Conservation (phyloP, 2,888 invertebrate genomes). For the Microctonus brassicae region DNA sequence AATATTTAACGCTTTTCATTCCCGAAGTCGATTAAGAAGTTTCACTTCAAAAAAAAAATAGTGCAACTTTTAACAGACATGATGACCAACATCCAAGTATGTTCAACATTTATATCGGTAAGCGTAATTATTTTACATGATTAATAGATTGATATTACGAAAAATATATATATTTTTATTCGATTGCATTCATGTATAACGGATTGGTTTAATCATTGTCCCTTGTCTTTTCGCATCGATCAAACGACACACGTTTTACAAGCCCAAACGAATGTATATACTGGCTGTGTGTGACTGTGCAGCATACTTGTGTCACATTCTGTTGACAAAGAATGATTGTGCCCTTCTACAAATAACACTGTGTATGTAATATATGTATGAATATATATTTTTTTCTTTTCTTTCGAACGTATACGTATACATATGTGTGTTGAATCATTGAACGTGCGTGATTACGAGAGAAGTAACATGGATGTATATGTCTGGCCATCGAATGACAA, state of each 20-base stretch:
- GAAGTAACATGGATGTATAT: not conserved
- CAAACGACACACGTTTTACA: constrained; percentile 28
- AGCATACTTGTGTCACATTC: constrained; percentile 57
- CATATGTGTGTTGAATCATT: not conserved
- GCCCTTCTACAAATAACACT: constrained; percentile 5
- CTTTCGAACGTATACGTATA: not conserved
- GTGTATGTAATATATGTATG: not conserved
- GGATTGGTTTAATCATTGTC: constrained; percentile 35
- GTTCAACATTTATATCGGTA: too few species aligned
- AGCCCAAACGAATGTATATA: too few species aligned
- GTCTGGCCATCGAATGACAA: not conserved
- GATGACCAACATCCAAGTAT: too few species aligned
- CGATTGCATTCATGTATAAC: constrained; percentile 11
- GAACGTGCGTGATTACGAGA: not conserved
- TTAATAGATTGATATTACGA: too few species aligned
- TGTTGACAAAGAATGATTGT: constrained; percentile 64
- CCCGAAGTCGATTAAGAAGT: too few species aligned
- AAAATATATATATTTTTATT: not conserved
- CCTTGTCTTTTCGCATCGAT: constrained; percentile 35
- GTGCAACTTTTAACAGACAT: too few species aligned
- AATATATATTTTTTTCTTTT: not conserved
- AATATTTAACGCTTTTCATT: too few species aligned
- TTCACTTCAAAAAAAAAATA: too few species aligned
- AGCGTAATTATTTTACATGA: too few species aligned
- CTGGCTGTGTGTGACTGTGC: constrained; percentile 55